A percentile compares a stretch with the other conserved stretches of the same genome.
Conservation (phyloP, 2,888 invertebrate genomes). For the Girardia tigrina region DNA sequence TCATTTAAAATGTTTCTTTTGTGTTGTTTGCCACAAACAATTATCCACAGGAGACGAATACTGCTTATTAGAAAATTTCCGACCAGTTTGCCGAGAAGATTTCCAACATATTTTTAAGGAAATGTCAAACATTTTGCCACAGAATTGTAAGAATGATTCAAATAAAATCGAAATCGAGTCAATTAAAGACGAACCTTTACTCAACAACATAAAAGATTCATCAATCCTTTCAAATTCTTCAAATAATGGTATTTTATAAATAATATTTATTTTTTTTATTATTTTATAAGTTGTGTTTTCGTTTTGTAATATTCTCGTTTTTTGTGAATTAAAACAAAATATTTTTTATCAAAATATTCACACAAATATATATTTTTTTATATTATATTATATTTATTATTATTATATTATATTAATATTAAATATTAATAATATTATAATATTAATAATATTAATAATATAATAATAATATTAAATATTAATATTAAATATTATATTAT, state of each 20-base stretch:
- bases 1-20: conserved; percentile 32
- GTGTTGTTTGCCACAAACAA: conserved; percentile 33
- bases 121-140: conserved; percentile 40
- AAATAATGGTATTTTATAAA: not conserved
- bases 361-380: too few relatives aligned
- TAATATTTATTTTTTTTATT: too few relatives aligned
- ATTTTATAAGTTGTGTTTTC: too few relatives aligned
- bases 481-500: not conserved
- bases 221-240: not conserved
- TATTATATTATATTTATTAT: too few relatives aligned
- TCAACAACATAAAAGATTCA: not conserved
- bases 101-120: conserved; percentile 20
- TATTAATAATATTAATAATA: not conserved
- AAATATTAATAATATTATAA: too few relatives aligned
- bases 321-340: too few relatives aligned
- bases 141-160: conserved; percentile 48
- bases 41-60: conserved; percentile 35
- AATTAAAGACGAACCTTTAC: conserved; percentile 50
- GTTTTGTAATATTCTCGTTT: not conserved
- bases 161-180: conserved; percentile 49
- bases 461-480: too few relatives aligned
- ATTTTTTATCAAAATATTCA: too few relatives aligned
- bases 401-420: too few relatives aligned
- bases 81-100: conserved; percentile 38
- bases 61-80: conserved; percentile 31